These are phyloP conservation scores for Euborellia annulipes DNA, from an alignment of 1,140 invertebrate species.

Conservation along the genomic window DNA sequence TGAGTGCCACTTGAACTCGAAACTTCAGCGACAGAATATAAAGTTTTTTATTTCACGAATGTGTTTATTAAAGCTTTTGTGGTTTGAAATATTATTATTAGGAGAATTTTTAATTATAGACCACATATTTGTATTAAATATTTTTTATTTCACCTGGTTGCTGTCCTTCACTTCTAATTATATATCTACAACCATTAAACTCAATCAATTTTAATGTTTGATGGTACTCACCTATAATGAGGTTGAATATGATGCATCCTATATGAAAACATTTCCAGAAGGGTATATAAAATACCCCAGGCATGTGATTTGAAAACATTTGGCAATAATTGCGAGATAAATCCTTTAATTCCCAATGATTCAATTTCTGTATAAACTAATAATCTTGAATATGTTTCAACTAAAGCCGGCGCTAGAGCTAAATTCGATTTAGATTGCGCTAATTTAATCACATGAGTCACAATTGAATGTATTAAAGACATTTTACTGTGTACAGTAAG, in stretches of 20 bases:
- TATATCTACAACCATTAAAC: too few relatives aligned
- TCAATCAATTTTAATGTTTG: too few relatives aligned
- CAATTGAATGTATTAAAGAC: slow-evolving; percentile 91
- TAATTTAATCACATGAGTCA: slow-evolving; percentile 73
- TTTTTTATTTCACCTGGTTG: too few relatives aligned
- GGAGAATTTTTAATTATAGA: too few relatives aligned
- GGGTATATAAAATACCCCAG: slow-evolving; percentile 85
- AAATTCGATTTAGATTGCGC: slow-evolving; percentile 71
- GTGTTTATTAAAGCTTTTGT: too few relatives aligned
- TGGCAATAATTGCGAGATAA: slow-evolving; percentile 80
- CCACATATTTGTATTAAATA: too few relatives aligned
- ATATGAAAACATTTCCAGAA: slow-evolving; percentile 94
- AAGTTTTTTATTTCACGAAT: too few relatives aligned
- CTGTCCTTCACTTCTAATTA: too few relatives aligned
- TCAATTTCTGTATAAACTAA: slow-evolving; percentile 95
- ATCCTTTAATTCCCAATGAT: slow-evolving; percentile 89
- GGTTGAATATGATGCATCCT: slow-evolving; percentile 91
- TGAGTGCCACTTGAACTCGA: too few relatives aligned
- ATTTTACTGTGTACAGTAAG: slow-evolving; percentile 93
- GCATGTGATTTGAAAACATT: slow-evolving; percentile 83
- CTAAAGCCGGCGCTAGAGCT: slow-evolving; percentile 72
- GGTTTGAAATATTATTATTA: too few relatives aligned
- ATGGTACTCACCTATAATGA: slow-evolving; percentile 50
- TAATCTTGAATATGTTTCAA: slow-evolving; percentile 87
- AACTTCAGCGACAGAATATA: too few relatives aligned